phyloP scores from a whole-genome alignment of 1,140 invertebrate species.

The Paraescarpia echinospica region DNA sequence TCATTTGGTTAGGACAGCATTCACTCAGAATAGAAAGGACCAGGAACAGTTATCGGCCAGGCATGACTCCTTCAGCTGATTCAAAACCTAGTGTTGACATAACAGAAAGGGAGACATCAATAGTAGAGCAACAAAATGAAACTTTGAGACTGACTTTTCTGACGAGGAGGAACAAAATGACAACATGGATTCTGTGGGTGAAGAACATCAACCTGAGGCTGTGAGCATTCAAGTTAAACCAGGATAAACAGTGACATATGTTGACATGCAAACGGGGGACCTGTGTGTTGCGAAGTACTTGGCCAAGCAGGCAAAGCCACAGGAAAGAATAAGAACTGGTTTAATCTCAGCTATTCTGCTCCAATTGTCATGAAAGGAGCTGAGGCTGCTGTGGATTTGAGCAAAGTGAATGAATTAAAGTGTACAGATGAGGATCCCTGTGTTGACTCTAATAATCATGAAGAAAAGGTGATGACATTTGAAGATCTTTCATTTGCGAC shows the following conservation, averaged over 20 bases:
- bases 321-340: conserved; percentile 26
- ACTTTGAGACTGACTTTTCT: background rate
- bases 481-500: background rate
- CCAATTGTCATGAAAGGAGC: background rate
- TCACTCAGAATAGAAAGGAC: conserved; percentile 34
- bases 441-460: conserved; percentile 3
- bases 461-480: background rate
- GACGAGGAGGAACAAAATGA: conserved; percentile 10
- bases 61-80: background rate
- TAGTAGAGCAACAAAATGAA: conserved; percentile 5
- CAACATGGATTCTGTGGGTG: conserved; percentile 1
- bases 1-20: conserved; percentile 27
- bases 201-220: background rate
- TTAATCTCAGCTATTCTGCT: conserved; percentile 15
- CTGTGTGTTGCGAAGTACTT: conserved; percentile 21
- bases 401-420: conserved; percentile 21
- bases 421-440: background rate
- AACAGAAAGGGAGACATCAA: conserved; percentile 10
- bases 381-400: conserved; percentile 25
- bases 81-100: background rate
- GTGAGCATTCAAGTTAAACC: conserved; percentile 3
- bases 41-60: conserved; percentile 33
- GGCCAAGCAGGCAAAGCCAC: conserved; percentile 31
- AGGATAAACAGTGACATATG: conserved; percentile 16
- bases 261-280: conserved; percentile 12